Evolutionary conservation across 1,140 invertebrate species (phyloP).

Genomic region (Polypedilum vanderplanki): DNA sequence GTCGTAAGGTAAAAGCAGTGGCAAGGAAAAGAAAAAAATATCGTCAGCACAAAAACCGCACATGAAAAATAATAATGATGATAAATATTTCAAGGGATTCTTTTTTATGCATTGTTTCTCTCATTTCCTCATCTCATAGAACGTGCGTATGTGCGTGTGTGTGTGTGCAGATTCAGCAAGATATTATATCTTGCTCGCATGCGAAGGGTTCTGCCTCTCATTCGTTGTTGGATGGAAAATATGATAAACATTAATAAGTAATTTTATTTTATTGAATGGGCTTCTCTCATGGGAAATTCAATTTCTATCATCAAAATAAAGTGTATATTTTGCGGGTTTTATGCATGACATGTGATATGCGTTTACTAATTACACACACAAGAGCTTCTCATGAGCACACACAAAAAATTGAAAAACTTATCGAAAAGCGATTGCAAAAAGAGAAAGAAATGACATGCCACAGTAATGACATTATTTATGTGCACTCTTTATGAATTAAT

Average conservation of each 20-base stretch:
- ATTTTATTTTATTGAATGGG: not conserved
- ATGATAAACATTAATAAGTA: constrained; percentile 24
- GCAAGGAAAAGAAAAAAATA: constrained; percentile 1
- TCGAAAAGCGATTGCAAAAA: not conserved
- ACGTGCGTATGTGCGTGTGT: constrained; percentile 18
- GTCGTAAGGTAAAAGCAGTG: not conserved
- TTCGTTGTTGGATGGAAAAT: not conserved
- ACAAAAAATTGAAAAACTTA: not conserved
- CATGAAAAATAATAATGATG: constrained; percentile 25
- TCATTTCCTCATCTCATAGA: not conserved
- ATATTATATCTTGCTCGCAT: not conserved
- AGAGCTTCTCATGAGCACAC: not conserved
- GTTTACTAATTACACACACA: not conserved
- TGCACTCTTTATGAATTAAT: constrained; percentile 28
- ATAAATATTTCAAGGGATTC: constrained; percentile 28
- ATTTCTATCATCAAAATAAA: not conserved
- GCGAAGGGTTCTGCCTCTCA: not conserved
- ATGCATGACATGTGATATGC: not conserved
- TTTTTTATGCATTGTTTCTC: constrained; percentile 9
- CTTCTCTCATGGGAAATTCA: not conserved
- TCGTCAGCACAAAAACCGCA: constrained; percentile 25
- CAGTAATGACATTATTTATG: constrained; percentile 25
- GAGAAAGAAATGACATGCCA: not conserved
- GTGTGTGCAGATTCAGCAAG: constrained; percentile 24
- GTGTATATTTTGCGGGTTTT: not conserved